Evolutionary conservation across 2,888 invertebrate species (phyloP).

Genomic region (Rutpela maculata): DNA sequence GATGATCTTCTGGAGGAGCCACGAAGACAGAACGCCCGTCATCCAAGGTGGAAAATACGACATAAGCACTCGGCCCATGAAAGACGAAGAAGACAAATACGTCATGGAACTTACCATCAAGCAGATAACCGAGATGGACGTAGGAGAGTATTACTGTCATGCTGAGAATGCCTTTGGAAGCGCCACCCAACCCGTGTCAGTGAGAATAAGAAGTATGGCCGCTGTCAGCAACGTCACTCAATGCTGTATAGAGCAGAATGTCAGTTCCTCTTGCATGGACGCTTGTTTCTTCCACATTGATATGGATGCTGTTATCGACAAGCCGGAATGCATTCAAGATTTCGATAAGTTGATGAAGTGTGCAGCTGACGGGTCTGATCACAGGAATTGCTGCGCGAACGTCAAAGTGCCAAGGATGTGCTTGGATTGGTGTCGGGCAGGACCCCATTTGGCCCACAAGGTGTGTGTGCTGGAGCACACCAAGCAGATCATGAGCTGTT

Average conservation of each 20-base stretch:
- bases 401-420: constrained; percentile 88
- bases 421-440: constrained; percentile 90
- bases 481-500: constrained; percentile 85
- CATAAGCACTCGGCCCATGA: constrained; percentile 78
- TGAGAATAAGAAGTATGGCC: constrained; percentile 78
- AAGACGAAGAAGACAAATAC: constrained; percentile 82
- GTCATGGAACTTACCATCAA: constrained; percentile 85
- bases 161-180: constrained; percentile 90
- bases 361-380: constrained; percentile 88
- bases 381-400: constrained; percentile 88
- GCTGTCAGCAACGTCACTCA: constrained; percentile 82
- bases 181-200: constrained; percentile 83
- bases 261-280: constrained; percentile 85
- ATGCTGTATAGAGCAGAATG: constrained; percentile 89
- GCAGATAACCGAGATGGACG: constrained; percentile 81
- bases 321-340: constrained; percentile 87
- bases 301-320: constrained; percentile 88
- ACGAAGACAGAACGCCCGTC: constrained; percentile 83
- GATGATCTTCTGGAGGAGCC: constrained; percentile 89
- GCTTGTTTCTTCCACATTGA: constrained; percentile 91
- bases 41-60: constrained; percentile 86
- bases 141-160: constrained; percentile 87
- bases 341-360: constrained; percentile 92
- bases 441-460: constrained; percentile 80
- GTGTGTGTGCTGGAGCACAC: constrained; percentile 85